Evolutionary conservation across 2,797 vertebrate genomes (phyloP).

Genomic region (Sebastolobus altivelis): DNA sequence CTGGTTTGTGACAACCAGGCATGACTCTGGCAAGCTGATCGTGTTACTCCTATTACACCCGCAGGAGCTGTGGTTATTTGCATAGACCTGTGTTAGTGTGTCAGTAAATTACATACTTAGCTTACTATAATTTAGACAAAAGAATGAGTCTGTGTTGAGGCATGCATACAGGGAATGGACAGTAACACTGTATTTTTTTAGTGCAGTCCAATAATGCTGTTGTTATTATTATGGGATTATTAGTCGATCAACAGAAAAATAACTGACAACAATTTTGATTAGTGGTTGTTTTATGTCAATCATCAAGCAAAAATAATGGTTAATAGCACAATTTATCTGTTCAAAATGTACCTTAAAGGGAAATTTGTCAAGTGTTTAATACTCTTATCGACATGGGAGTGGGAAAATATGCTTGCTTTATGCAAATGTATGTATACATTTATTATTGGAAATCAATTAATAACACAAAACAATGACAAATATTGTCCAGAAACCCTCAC

Average conservation of each 20-base stretch:
- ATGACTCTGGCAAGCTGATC: neutral
- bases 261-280: neutral
- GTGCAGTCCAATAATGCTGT: neutral
- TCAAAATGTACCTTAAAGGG: too few relatives aligned
- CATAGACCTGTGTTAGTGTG: neutral
- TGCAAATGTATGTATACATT: too few relatives aligned
- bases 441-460: too few relatives aligned
- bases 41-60: neutral
- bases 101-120: too few relatives aligned
- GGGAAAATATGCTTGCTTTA: too few relatives aligned
- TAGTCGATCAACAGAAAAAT: neutral
- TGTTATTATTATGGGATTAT: neutral
- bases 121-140: neutral
- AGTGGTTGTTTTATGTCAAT: neutral
- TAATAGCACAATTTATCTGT: too few relatives aligned
- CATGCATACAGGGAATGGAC: neutral
- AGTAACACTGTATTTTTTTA: neutral
- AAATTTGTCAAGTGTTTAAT: too few relatives aligned
- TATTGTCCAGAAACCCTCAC: too few relatives aligned
- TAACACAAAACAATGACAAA: too few relatives aligned
- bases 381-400: too few relatives aligned
- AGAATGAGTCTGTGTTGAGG: neutral
- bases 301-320: neutral
- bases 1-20: slow-evolving; percentile 12
- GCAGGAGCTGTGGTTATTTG: neutral